Percentiles rank a stretch among this genome's conserved stretches.
Conservation (phyloP, 2,888 invertebrate species). For the Trichacis sp. region DNA sequence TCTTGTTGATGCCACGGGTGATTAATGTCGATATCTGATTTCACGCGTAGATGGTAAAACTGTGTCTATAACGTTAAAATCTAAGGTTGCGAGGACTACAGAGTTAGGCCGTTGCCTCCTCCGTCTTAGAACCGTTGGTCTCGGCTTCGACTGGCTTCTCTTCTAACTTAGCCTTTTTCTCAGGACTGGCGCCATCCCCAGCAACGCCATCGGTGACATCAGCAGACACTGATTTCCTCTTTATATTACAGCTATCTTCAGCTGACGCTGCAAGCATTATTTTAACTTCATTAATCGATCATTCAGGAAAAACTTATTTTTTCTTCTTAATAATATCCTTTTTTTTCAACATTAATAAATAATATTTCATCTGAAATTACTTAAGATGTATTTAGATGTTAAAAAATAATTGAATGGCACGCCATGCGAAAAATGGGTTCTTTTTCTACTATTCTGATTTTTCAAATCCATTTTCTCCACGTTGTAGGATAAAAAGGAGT, state of each 20-base stretch:
- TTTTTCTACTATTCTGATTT: too few relatives aligned
- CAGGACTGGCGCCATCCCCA: slow-evolving; percentile 76
- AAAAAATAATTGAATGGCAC: too few relatives aligned
- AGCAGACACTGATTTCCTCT: slow-evolving; percentile 77
- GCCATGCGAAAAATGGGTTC: too few relatives aligned
- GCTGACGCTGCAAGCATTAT: too few relatives aligned
- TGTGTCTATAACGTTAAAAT: slow-evolving; percentile 57
- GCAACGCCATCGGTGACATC: slow-evolving; percentile 58
- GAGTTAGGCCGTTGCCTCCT: slow-evolving; percentile 45
- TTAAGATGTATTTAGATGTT: too few relatives aligned
- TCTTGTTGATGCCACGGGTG: slow-evolving; percentile 46
- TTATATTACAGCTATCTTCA: slow-evolving; percentile 72
- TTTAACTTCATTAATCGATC: too few relatives aligned
- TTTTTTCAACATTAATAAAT: too few relatives aligned
- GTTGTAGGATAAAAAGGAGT: too few relatives aligned
- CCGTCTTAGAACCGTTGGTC: slow-evolving; percentile 70
- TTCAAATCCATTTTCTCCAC: too few relatives aligned
- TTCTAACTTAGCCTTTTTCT: slow-evolving; percentile 80
- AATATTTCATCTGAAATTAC: too few relatives aligned
- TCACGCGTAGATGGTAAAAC: slow-evolving; percentile 52
- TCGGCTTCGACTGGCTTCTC: slow-evolving; percentile 74
- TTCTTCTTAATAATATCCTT: slow-evolving; percentile 49
- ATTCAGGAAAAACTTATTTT: too few relatives aligned
- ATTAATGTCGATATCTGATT: slow-evolving; percentile 54
- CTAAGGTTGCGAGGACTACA: slow-evolving; percentile 47